Evolutionary conservation across 2,113 vertebrate genomes (phyloP).

Genomic region (Oplegnathus fasciatus): DNA sequence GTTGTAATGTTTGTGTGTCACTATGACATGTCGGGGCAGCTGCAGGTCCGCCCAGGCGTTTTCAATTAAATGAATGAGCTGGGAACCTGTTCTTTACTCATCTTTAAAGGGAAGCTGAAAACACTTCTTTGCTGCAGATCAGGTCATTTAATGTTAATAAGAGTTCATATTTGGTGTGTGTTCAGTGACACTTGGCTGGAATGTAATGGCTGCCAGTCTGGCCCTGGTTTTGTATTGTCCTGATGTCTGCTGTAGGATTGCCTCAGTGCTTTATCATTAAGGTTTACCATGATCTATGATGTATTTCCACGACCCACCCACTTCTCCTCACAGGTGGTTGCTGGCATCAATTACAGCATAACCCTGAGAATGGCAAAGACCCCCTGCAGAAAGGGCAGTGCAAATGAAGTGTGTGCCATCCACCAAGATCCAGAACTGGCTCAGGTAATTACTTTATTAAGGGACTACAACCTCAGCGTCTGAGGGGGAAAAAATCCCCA

Average conservation of each 20-base stretch:
- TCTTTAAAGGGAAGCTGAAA: no score
- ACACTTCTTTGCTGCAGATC: no score
- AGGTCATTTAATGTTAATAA: no score
- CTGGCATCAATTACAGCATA: constrained; percentile 76
- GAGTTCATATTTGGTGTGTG: not conserved
- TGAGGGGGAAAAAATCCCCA: no score
- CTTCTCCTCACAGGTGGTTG: constrained; percentile 68
- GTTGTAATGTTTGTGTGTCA: not conserved
- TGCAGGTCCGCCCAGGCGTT: not conserved
- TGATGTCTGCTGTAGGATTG: not conserved
- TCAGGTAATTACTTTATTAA: constrained; percentile 55
- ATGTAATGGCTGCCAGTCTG: not conserved
- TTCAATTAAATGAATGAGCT: not conserved
- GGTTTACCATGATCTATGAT: not conserved
- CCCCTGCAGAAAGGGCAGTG: constrained; percentile 66
- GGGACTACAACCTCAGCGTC: not conserved
- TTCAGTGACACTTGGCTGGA: not conserved
- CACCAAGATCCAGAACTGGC: fast-evolving
- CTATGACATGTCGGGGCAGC: not conserved
- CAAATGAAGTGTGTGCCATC: constrained; percentile 27
- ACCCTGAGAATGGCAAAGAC: constrained; percentile 74
- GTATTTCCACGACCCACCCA: not conserved
- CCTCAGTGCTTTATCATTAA: not conserved
- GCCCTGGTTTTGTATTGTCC: not conserved
- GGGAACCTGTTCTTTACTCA: not conserved